phyloP scores from a whole-genome alignment of 2,113 vertebrate species.

The Passer domesticus region DNA sequence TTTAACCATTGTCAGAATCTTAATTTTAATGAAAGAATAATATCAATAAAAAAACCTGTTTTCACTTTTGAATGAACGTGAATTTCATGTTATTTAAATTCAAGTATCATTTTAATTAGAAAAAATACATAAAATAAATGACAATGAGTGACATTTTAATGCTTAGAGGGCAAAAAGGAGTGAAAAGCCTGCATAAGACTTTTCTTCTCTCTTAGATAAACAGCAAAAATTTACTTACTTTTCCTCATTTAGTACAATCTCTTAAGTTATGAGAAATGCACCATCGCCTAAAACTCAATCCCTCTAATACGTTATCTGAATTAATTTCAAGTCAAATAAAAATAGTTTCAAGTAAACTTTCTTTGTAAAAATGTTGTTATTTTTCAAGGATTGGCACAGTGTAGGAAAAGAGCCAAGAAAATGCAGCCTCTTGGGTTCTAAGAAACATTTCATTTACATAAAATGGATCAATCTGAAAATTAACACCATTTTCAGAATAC shows the following conservation, averaged over 20 bases:
- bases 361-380: background rate
- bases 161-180: background rate
- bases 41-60: background rate
- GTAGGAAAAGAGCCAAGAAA: background rate
- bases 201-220: background rate
- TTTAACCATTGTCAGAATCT: background rate
- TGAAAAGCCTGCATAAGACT: background rate
- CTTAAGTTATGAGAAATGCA: background rate
- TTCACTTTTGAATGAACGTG: background rate
- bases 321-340: background rate
- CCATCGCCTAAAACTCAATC: background rate
- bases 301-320: background rate
- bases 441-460: background rate
- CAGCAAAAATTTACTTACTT: background rate
- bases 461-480: background rate
- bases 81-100: background rate
- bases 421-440: background rate
- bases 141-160: background rate
- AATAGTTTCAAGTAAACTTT: background rate
- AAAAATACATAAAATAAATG: background rate
- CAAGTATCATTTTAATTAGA: background rate
- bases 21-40: background rate
- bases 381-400: background rate
- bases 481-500: background rate
- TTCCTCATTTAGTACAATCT: background rate